Base-by-base conservation (phyloP, 2,797 vertebrate genomes). In the Hippoglossus hippoglossus region DNA sequence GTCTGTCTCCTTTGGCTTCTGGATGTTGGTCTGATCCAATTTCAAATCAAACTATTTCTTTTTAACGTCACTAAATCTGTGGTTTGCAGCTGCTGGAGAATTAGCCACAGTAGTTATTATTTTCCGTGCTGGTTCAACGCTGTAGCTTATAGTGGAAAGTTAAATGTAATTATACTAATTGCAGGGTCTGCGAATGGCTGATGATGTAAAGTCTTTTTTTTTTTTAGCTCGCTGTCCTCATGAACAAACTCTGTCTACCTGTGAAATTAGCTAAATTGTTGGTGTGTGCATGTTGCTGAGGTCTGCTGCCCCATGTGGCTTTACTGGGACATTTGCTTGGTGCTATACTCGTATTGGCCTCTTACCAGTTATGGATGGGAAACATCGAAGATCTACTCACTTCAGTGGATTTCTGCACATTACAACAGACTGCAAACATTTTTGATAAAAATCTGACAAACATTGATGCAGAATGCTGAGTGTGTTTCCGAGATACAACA, bases 11-110 rank as follows among this genome's bases (percentile, higher is more conserved):
- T 21, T 46, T 31, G 63, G 49, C 56, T 58, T 25, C 50, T 36
- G 51, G n/a, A 71, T 4, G 11, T 31, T 25, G 21, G 53, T 36
- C 68, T 36, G 22, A 44, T 79, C 47, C 39, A 64, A 10, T 49
- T 66, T 67, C 28, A 66, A 71, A 79, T 82, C 0, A 73, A 65
- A 36, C 26, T 9, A 13, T 68, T 65, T 75, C 12, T 57, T 50
- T 39, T 58, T 34, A 72, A 25, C 31, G 49, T 54, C 10, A 24
- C 47, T 60, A 22, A 69, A 53, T 60, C 39, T 75, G 68, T 1
- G 51, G 59, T 68, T 53, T 76, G n/a, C 63, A 58, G 54, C 28
- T 16, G 4, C 24, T 41, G 31, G 52, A 46, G 56, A 12, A 49
- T 60, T 13, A 52, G 63, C 28, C 34, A 12, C 8, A 21, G 24